Evolutionary conservation across 2,888 invertebrate genomes (phyloP).

Genomic region (Dione juno): DNA sequence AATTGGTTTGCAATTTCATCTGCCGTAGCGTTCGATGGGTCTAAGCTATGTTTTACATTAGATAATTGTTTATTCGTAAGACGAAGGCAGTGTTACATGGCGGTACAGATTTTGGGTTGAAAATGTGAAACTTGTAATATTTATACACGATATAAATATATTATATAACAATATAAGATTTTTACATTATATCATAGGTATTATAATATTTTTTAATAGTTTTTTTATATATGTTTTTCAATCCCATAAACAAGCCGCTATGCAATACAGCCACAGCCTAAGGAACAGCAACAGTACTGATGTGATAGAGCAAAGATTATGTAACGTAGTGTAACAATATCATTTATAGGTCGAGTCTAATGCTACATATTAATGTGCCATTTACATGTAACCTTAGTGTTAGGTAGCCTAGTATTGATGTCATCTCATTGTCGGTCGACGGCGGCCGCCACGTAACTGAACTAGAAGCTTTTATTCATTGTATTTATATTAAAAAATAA

Average conservation of each 20-base stretch:
- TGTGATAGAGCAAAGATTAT: constrained; percentile 78
- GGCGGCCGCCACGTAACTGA: constrained; percentile 17
- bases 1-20: not conserved
- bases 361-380: constrained; percentile 77
- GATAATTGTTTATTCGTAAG: constrained; percentile 37
- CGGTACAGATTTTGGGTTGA: constrained; percentile 18
- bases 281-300: constrained; percentile 73
- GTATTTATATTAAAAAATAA: constrained; percentile 9
- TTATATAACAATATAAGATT: not conserved
- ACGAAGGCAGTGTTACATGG: constrained; percentile 36
- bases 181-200: not conserved
- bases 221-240: not conserved
- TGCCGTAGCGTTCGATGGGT: constrained; percentile 25
- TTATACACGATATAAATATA: not conserved
- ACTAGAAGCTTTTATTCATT: constrained; percentile 10
- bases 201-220: not conserved
- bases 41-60: constrained; percentile 25
- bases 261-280: constrained; percentile 53
- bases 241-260: constrained; percentile 22
- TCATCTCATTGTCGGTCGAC: constrained; percentile 30
- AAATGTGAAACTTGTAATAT: not conserved
- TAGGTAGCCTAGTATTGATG: constrained; percentile 51
- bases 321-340: constrained; percentile 50
- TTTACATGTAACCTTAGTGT: constrained; percentile 64
- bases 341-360: constrained; percentile 45